Evolutionary conservation across 2,113 vertebrate species (phyloP), one percentile per base, ranked within the genome.

Genomic region (Myocastor coypus): DNA sequence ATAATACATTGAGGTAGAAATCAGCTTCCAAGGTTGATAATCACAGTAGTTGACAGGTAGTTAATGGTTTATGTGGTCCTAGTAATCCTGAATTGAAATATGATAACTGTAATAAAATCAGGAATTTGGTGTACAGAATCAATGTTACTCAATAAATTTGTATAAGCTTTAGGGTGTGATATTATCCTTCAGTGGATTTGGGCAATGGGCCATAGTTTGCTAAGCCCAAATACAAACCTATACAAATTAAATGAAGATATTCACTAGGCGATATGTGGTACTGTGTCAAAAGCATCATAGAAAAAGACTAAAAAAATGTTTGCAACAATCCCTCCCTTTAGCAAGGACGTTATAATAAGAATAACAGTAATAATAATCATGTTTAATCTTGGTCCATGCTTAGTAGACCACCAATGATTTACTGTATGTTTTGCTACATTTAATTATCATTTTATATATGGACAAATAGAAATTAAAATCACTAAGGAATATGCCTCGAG

Each of bases 391-490:
- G 3, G 8, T 83, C 66, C 71, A 59, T 94, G 34, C 3, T n/a
- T 57, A 73, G 66, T 61, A 91, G 26, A 83, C 4, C 1, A 37
- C 71, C 46, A 94, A 37, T 19, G 87, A 46, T 37, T 92, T 81
- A 90, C n/a, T 16, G 80, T 32, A 57, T 8, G 16, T 9, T 88
- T 69, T 28, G 66, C 59, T 73, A 50, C 12, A 40, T 63, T 95
- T 78, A 88, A 59, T 83, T 30, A 2, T 89, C 8, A 73, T 95
- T 89, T 63, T 80, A 71, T 22, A 68, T 28, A 42, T 64, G 10
- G n/a, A 87, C 20, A 94, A 91, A 52, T 73, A 12, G 13, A 89
- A 7, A 68, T 6, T 91, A 94, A 84, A 92, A 91, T 73, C 6
- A 22, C 52, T 64, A 82, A 88, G 4, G 11, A n/a, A 22, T 66